A percentile compares a stretch with the other conserved stretches of the same genome.
These are phyloP conservation scores for Gnathonemus longibarbis DNA, from an alignment of 2,113 vertebrate species.

Conservation along the genomic window DNA sequence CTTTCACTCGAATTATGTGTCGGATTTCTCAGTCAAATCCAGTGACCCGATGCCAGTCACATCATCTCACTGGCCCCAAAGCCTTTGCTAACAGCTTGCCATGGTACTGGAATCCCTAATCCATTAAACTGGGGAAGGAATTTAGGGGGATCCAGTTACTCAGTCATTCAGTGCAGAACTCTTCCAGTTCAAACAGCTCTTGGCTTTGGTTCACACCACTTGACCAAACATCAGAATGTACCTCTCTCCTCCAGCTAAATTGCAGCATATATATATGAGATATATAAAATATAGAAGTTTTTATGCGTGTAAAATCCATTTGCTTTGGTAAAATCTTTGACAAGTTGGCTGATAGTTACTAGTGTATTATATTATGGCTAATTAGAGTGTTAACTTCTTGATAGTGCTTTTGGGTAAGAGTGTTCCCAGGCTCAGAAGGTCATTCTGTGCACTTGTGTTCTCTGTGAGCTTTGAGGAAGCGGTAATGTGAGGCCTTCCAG, in stretches of 20 bases:
- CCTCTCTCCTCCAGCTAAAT: background rate
- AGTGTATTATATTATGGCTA: background rate
- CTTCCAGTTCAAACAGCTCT: background rate
- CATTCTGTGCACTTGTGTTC: background rate
- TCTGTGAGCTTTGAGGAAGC: background rate
- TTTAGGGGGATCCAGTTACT: background rate
- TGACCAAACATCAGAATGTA: background rate
- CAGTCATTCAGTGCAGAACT: slow-evolving; percentile 1
- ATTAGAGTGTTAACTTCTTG: background rate
- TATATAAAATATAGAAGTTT: background rate
- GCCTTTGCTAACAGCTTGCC: background rate
- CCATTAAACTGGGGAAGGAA: slow-evolving; percentile 4
- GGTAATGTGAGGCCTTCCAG: background rate
- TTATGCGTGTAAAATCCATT: background rate
- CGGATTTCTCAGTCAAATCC: background rate
- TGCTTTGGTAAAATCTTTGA: background rate
- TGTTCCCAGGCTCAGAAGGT: background rate
- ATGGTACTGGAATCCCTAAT: slow-evolving; percentile 17
- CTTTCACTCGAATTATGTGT: background rate
- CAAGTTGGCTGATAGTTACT: background rate
- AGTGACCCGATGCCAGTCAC: background rate
- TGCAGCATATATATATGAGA: background rate
- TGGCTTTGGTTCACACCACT: background rate
- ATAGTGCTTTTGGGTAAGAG: background rate
- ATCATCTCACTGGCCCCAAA: slow-evolving; percentile 7